Base-by-base conservation (phyloP, 2,113 vertebrate genomes). In the Brienomyrus longianalis region DNA sequence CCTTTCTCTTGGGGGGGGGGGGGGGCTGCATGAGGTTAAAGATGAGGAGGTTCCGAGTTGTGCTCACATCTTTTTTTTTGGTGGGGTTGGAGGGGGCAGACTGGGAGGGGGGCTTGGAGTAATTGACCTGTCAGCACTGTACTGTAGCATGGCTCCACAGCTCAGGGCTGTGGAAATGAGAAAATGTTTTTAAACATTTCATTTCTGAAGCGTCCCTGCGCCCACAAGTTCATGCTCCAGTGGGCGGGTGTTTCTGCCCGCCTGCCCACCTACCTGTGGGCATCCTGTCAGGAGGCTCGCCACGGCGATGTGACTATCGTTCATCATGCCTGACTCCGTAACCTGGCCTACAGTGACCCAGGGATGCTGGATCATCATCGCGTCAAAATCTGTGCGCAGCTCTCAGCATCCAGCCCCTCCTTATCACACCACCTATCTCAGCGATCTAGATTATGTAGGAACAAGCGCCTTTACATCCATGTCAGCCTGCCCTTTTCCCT, bases 101-200 rank as follows among this genome's bases (percentile, higher is more conserved):
- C 94, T 95, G 95, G 93, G 94, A 93, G 94, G 95, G 92, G 95
- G 90, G 93, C 89, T 89, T 92, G 94, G 93, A 97, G 96, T 97
- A 97, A 98, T 96, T 97, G 97, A 97, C 96, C 97, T 98, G 97
- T 98, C 97, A 97, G 95, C 93, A 96, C 96, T 94, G 94, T 93
- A 94, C 94, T 92, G 92, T 91, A 91, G 94, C 93, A 93, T 95
- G 92, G 94, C 94, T 93, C 86, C 91, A 92, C 94, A 94, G 93
- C 91, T 94, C 95, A 94, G 92, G 93, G 93, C 92, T 93, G 95
- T 93, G 93, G 94, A 96, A 97, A 97, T 96, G 96, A 97, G 96
- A 97, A 97, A 93, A 92, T 70, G 90, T 92, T 95, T 96, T 95
- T 88, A 83, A 94, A 95, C 95, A 93, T 94, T 93, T 93, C 95